Base-by-base conservation (phyloP, 2,888 invertebrate genomes). In the Drosophila anceps region DNA sequence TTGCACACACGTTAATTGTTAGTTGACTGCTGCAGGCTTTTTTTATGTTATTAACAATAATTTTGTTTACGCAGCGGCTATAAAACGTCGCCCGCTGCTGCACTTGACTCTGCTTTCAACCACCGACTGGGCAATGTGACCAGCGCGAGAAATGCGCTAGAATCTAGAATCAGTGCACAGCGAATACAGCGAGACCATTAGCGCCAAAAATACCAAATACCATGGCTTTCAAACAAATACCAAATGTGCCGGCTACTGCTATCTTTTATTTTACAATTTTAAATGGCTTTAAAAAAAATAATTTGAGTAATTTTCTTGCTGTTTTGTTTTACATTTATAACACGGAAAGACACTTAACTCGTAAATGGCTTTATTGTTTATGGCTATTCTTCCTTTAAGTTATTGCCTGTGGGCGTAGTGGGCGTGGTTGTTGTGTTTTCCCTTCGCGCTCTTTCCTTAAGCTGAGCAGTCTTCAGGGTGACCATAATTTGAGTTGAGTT, bases 401-500 rank as follows among this genome's bases (percentile, higher is more conserved):
- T 29, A 15, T 48, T 57, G 10, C 59, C 12, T 6, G 20, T 9
- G 9, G 62, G 5, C n/a, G 43, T 31, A 8, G 46, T 12, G 2
- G 50, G 8, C 1, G 48, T 18, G 33, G 20, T 41, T 2, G 46
- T 43, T 10, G 44, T 44, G 7, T 55, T 66, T 20, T 95, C 93
- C 72, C 94, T 94, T 92, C 95, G 95, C 66, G 95, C 94, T 62
- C 95, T 94, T 85, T 96, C 96, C 82, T 95, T 94, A 29, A 97
- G 92, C 91, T 97, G 97, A 1, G 97, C 97, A 82, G 95, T 95
- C 93, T 97, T 97, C 76, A 98, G 92, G 87, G 96, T 96, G 27
- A 96, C 95, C 96, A 98, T 97, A 84, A 98, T 93, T 92, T 97
- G 96, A 58, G 97, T 97, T 0, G 98, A 97, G 88, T 96, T 97